These are phyloP conservation scores for Polylopha cassiicola DNA, from an alignment of 2,888 invertebrate genomes.

Conservation along the genomic window DNA sequence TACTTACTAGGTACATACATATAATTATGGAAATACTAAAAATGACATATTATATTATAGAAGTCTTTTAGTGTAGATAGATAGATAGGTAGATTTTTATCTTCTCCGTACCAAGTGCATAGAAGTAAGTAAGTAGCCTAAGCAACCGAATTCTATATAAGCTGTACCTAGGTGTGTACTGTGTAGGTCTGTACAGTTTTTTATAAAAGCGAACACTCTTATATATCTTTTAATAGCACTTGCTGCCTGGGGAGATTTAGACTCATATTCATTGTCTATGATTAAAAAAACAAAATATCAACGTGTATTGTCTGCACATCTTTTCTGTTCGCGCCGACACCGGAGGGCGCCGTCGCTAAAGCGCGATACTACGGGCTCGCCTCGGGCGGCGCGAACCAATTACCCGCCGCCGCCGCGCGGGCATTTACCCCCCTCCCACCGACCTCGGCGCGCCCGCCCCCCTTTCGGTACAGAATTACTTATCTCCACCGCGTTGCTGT, in stretches of 20 bases:
- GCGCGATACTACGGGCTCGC: constrained; percentile 76
- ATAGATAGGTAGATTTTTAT: no score
- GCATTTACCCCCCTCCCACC: constrained; percentile 64
- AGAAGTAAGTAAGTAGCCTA: no score
- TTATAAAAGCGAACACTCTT: not conserved
- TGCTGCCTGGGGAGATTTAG: no score
- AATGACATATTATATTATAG: no score
- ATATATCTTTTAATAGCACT: no score
- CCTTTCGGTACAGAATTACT: constrained; percentile 53
- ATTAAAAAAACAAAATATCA: constrained; percentile 28
- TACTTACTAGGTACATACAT: no score
- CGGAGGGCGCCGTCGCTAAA: constrained; percentile 77
- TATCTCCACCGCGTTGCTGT: constrained; percentile 59
- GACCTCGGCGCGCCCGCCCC: constrained; percentile 36
- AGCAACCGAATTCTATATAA: no score
- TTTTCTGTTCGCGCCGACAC: constrained; percentile 57
- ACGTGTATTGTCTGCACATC: constrained; percentile 40
- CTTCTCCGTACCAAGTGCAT: no score
- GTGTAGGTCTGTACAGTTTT: not conserved
- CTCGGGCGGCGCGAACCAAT: constrained; percentile 78
- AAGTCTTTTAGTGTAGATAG: no score
- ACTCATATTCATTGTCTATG: no score
- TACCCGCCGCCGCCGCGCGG: constrained; percentile 71
- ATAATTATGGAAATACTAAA: no score
- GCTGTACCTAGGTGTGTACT: no score